Conservation (phyloP, 2,113 vertebrate genomes). For the Nerophis ophidion region DNA sequence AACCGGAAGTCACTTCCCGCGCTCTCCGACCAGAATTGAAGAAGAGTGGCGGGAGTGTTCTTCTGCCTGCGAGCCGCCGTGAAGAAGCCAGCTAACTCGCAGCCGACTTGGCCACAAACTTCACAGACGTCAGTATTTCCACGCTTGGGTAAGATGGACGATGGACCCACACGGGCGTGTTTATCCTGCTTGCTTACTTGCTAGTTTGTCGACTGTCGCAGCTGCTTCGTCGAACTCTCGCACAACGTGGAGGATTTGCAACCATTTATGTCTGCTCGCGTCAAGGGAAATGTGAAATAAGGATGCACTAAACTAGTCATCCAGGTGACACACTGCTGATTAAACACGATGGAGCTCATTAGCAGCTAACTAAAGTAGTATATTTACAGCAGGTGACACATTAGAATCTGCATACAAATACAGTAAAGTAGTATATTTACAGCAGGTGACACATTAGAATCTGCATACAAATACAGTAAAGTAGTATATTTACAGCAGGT, state of each 20-base stretch:
- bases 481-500: too few relatives aligned
- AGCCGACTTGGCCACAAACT: constrained; percentile 3
- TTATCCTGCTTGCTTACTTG: constrained; percentile 9
- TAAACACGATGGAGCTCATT: too few relatives aligned
- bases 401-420: too few relatives aligned
- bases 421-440: too few relatives aligned
- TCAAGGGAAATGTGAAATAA: not conserved
- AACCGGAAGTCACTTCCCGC: constrained; percentile 42
- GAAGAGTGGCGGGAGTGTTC: constrained; percentile 66
- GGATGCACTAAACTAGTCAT: too few relatives aligned
- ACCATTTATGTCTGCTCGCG: not conserved
- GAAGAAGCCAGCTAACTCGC: not conserved
- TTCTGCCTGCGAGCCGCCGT: constrained; percentile 7
- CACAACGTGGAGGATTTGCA: too few relatives aligned
- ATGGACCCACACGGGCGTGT: constrained; percentile 7
- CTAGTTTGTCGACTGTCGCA: constrained; percentile 24
- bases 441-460: too few relatives aligned
- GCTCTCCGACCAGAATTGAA: constrained; percentile 45
- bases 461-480: too few relatives aligned
- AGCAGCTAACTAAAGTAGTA: too few relatives aligned
- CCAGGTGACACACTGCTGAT: too few relatives aligned
- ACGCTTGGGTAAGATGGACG: not conserved
- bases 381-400: too few relatives aligned
- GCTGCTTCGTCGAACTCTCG: too few relatives aligned
- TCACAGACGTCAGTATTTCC: not conserved